Base-by-base conservation (phyloP, 2,797 vertebrate species). In the Microhierax caerulescens region DNA sequence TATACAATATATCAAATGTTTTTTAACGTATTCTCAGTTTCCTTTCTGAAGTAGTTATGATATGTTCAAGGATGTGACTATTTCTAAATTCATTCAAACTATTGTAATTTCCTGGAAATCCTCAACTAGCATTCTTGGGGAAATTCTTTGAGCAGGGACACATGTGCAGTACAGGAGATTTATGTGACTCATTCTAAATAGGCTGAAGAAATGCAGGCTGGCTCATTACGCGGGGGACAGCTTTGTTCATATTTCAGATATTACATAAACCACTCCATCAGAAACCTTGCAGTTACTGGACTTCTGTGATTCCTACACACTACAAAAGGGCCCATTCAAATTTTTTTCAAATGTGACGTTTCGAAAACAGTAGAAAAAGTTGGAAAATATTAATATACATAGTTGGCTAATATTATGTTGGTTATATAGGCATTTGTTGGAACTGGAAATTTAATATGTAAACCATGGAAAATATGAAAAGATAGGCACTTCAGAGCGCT, bases 41-140 rank as follows among this genome's bases (percentile, higher is more conserved):
- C 73, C 84, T 84, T 79, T 85, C 93, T 85, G 76, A 86, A 86
- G 77, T 92, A 48, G 60, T 92, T 85, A 47, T 63, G 50, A 57
- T 81, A 81, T 60, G 65, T 85, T 92, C 85, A 72, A 90, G 83
- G 85, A 65, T 41, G 37, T 86, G 92, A 93, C 90, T 87, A 17
- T 93, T 97, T 95, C 92, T 64, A 83, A 97, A 96, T 93, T 97
- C 80, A 92, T 84, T 96, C 86, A 93, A 94, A 96, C 78, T 94
- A 47, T 95, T 97, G 87, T 93, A 97, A 98, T 98, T 98, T 98
- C 97, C 97, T 98, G 97, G 86, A 97, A 97, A 96, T 95, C 88
- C 76, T 92, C 67, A 17, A 3, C 89, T 39, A 87, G 74, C 91
- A 94, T 97, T 97, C 96, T 91, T 93, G 64, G 90, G 97, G 84